A percentile compares a stretch with the other conserved stretches of the same genome.
Evolutionary conservation across 1,140 invertebrate species (phyloP).

Genomic region (Drosophila parvula): DNA sequence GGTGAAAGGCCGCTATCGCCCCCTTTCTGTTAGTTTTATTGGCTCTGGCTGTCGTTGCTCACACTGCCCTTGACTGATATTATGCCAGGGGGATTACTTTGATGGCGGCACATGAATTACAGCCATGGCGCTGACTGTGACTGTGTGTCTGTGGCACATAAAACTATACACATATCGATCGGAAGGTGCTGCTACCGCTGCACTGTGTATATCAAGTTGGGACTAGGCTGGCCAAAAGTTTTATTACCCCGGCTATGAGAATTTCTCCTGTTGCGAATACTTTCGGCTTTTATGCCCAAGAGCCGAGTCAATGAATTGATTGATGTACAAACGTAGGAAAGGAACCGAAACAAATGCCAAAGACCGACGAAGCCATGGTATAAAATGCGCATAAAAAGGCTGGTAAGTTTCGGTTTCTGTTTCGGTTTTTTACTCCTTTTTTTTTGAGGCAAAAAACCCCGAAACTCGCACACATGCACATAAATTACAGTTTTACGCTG

Average conservation of each 20-base stretch:
- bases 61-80: constrained; percentile 56
- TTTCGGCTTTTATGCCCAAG: constrained; percentile 51
- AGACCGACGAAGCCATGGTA: constrained; percentile 52
- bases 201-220: constrained; percentile 28
- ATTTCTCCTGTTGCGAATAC: constrained; percentile 30
- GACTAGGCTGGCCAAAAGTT: constrained; percentile 59
- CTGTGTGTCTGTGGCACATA: constrained; percentile 31
- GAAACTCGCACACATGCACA: constrained; percentile 66
- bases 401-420: constrained; percentile 13
- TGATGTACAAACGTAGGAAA: constrained; percentile 51
- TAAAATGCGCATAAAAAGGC: constrained; percentile 72
- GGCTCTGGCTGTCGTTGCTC: constrained; percentile 50
- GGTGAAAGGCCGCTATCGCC: constrained; percentile 3
- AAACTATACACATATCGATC: constrained; percentile 46
- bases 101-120: constrained; percentile 60
- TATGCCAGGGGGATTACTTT: constrained; percentile 62
- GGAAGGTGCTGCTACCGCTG: constrained; percentile 33
- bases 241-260: constrained; percentile 50
- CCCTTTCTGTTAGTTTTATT: constrained; percentile 43
- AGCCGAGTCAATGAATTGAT: constrained; percentile 76
- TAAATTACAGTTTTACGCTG: constrained; percentile 82
- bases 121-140: constrained; percentile 25
- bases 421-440: constrained; percentile 2
- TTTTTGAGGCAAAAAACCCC: constrained; percentile 7
- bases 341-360: constrained; percentile 11